phyloP scores from a whole-genome alignment of 2,888 invertebrate species.

The Mantis religiosa region DNA sequence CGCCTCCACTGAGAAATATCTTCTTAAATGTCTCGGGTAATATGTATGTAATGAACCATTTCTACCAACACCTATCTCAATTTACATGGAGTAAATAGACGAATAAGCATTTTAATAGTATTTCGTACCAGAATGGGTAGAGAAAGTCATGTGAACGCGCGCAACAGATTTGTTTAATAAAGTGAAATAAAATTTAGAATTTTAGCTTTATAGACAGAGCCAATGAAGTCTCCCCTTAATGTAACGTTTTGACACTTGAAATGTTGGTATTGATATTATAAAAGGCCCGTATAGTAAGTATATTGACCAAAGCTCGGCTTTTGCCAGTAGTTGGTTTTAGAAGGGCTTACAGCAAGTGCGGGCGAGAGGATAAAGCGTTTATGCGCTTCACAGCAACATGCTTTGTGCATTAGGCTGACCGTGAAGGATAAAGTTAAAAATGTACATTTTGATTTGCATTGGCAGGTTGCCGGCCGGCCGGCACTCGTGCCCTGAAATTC shows the following conservation, averaged over 20 bases:
- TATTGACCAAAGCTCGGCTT: neutral
- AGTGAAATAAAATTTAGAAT: no score
- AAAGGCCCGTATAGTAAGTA: neutral
- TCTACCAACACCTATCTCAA: no score
- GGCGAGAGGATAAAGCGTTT: neutral
- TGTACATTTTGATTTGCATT: neutral
- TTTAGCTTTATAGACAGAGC: no score
- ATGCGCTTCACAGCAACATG: neutral
- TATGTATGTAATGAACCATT: no score
- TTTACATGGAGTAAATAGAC: no score
- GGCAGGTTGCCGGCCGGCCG: neutral
- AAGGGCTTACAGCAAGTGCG: neutral
- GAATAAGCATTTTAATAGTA: no score
- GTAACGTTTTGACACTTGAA: neutral
- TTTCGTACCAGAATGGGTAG: no score
- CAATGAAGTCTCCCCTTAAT: no score
- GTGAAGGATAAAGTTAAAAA: neutral
- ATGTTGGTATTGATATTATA: neutral
- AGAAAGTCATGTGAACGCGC: no score
- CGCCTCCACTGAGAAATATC: no score
- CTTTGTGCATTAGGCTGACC: neutral
- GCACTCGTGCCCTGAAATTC: neutral
- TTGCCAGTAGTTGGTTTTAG: neutral
- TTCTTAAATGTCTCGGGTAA: no score
- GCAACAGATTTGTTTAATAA: no score